Evolutionary conservation across 2,888 invertebrate genomes (phyloP).

Genomic region (Lasioglossum malachurum): DNA sequence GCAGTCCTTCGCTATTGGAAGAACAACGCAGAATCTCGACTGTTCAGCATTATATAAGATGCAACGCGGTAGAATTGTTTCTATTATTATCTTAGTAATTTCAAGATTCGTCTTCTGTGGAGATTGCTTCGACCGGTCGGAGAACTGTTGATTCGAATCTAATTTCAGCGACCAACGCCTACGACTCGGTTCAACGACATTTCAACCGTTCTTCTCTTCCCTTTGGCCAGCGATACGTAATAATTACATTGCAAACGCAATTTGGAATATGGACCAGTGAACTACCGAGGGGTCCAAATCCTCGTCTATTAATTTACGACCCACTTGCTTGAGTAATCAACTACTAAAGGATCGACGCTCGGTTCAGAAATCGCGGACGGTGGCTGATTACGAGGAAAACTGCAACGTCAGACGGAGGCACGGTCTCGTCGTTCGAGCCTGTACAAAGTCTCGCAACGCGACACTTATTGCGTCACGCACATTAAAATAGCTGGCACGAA

Average conservation of each 20-base stretch:
- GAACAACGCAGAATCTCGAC: not conserved
- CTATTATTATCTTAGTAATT: constrained; percentile 6
- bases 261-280: not conserved
- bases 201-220: not conserved
- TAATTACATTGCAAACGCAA: not conserved
- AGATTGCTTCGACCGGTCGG: not conserved
- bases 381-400: not conserved
- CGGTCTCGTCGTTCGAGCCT: constrained; percentile 29
- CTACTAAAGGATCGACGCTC: not conserved
- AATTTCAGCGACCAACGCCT: constrained; percentile 10
- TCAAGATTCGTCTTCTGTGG: not conserved
- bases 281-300: not conserved
- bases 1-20: not conserved
- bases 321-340: not conserved
- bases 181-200: not conserved
- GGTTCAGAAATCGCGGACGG: not conserved
- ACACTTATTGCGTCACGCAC: constrained; percentile 44
- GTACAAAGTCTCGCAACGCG: constrained; percentile 44
- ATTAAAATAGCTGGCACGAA: constrained; percentile 32
- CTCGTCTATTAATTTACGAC: not conserved
- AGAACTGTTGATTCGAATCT: constrained; percentile 8
- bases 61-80: not conserved
- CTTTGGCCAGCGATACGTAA: not conserved
- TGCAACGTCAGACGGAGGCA: constrained; percentile 27
- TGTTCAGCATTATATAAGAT: not conserved